Percentiles rank a stretch among this genome's conserved stretches.
phyloP scores from a whole-genome alignment of 2,113 vertebrate species.

The Argyrosomus japonicus region DNA sequence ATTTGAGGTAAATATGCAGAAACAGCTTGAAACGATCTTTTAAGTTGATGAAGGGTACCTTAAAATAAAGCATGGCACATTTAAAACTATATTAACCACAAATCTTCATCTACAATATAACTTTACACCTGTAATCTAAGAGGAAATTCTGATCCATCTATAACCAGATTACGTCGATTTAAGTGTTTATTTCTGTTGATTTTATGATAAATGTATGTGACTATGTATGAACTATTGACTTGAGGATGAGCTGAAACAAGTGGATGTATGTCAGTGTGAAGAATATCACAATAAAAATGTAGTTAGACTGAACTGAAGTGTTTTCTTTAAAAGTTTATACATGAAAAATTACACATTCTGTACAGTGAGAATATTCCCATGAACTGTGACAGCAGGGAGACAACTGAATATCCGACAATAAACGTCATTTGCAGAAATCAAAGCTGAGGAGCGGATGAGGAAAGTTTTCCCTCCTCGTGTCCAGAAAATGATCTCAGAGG shows the following conservation, averaged over 20 bases:
- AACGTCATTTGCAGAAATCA: not conserved
- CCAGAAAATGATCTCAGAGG: conserved; percentile 26
- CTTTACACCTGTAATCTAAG: not conserved
- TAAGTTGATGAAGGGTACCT: not conserved
- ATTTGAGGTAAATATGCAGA: not conserved
- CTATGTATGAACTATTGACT: not conserved
- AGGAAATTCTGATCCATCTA: not conserved
- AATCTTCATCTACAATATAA: not conserved
- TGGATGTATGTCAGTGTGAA: conserved; percentile 8
- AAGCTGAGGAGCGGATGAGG: not conserved
- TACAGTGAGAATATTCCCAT: not conserved
- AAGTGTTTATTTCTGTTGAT: conserved; percentile 6
- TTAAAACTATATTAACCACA: not conserved
- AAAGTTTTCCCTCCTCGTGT: conserved; percentile 14
- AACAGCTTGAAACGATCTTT: not conserved
- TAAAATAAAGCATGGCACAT: not conserved
- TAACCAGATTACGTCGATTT: accelerated
- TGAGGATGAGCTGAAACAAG: not conserved
- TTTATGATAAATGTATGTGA: conserved; percentile 6
- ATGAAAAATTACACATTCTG: not conserved
- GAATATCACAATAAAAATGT: conserved; percentile 40
- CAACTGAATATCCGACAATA: not conserved
- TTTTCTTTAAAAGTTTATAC: conserved; percentile 27
- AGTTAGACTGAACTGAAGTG: not conserved
- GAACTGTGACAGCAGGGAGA: not conserved